Base-by-base conservation (phyloP, 2,797 vertebrate species). In the Phylloscopus collybita region DNA sequence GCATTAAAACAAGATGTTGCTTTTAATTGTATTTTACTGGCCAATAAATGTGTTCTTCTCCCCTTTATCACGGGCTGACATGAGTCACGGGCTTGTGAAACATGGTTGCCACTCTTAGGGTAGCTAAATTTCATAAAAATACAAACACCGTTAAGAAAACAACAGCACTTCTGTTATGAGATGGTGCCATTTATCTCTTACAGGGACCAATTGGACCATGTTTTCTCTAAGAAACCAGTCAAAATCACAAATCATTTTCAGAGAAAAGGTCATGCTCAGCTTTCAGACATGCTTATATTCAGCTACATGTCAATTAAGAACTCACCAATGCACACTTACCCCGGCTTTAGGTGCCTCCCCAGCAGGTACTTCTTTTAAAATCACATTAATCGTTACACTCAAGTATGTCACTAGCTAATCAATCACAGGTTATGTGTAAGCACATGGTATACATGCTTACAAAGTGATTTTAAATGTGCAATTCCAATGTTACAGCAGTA, bases 141-240 rank as follows among this genome's bases (percentile, higher is more conserved):
- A 51, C 27, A 76, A 79, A 79, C 42, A 91, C 10, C 44, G 25
- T 16, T 54, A 74, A 34, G 34, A 80, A 32, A 88, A 50, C 22
- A 70, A 49, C n/a, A 79, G 18, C 19, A 47, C 8, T 62, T 71
- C 29, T 73, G 27, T 44, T 53, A 51, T 17, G 49, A 83, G 29
- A 42, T 49, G 11, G 17, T 51, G 8, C 3, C 25, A 45, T 80
- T 85, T 65, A 22, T 60, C 20, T 85, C 30, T 56, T 25, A 80
- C 3, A 61, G 14, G 16, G 20, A 29, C 32, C 42, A 81, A 30
- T 3, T 0, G 0, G 19, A 44, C 47, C 22, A 44, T 6, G 9
- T 70, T 90, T 85, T 25, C 29, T 60, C 44, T 49, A 73, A 66
- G 27, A 93, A 62, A 79, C 9, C 8, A 61, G 16, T 11, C 45